Conservation (phyloP, 2,888 invertebrate genomes). For the Drosophila quasianomalipes region DNA sequence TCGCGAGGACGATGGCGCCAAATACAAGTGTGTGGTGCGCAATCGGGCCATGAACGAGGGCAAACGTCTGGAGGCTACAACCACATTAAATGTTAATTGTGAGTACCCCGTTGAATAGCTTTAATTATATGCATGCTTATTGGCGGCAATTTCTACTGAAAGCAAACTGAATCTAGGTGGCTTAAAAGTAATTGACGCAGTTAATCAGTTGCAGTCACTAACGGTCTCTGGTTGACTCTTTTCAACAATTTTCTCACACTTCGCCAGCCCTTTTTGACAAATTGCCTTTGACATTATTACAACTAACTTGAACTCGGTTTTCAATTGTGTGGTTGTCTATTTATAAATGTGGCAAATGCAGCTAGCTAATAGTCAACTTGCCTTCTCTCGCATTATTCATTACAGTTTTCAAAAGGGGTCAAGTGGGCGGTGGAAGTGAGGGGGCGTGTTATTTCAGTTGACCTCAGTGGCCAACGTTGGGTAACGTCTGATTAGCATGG, state of each 20-base stretch:
- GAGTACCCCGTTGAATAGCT: conserved; percentile 86
- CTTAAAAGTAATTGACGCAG: neutral
- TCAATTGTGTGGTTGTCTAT: conserved; percentile 9
- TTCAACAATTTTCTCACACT: neutral
- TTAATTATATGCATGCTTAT: no score
- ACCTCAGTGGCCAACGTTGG: conserved; percentile 40
- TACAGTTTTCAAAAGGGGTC: conserved; percentile 8
- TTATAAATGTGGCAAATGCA: conserved; percentile 12
- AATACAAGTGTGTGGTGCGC: conserved; percentile 94
- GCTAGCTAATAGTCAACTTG: conserved; percentile 17
- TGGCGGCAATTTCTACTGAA: neutral
- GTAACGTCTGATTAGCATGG: conserved; percentile 67
- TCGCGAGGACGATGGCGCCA: conserved; percentile 93
- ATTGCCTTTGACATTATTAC: conserved; percentile 32
- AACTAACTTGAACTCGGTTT: conserved; percentile 14
- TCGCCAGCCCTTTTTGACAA: conserved; percentile 16
- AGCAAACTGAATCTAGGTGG: neutral
- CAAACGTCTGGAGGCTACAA: conserved; percentile 91
- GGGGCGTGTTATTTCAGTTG: conserved; percentile 29
- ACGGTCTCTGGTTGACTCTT: neutral
- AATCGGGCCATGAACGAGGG: conserved; percentile 95
- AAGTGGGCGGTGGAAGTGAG: neutral
- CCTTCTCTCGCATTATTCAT: conserved; percentile 11
- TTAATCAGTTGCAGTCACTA: neutral
- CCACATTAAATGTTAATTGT: conserved; percentile 95